These are phyloP conservation scores for Sebastes aleutianus DNA, from an alignment of 2,797 vertebrate genomes.

Conservation along the genomic window DNA sequence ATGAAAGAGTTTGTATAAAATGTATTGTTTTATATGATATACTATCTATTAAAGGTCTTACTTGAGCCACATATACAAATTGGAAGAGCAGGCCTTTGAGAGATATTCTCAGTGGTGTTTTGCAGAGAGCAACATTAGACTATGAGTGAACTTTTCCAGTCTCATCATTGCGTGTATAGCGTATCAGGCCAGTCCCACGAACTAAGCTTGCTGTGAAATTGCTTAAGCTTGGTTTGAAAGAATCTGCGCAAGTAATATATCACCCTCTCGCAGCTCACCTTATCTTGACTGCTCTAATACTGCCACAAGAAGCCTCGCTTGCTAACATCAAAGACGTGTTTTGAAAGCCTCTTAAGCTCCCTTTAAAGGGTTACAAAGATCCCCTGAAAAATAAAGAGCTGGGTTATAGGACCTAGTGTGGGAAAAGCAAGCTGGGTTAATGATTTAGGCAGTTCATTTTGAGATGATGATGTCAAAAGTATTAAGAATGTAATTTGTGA, in stretches of 20 bases:
- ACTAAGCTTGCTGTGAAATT: conserved; percentile 80
- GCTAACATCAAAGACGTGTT: conserved; percentile 80
- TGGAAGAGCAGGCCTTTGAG: background rate
- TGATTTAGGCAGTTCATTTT: conserved; percentile 46
- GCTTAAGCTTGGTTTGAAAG: conserved; percentile 76
- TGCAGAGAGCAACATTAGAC: conserved; percentile 29
- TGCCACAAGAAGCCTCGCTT: conserved; percentile 73
- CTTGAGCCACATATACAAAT: background rate
- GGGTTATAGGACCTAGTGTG: conserved; percentile 64
- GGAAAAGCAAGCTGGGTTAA: conserved; percentile 67
- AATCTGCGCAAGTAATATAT: conserved; percentile 79
- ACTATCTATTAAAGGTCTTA: background rate
- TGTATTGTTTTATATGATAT: background rate
- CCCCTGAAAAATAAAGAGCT: conserved; percentile 64
- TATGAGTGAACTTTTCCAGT: conserved; percentile 34
- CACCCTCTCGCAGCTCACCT: conserved; percentile 75
- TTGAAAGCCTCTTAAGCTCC: conserved; percentile 78
- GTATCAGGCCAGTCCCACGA: conserved; percentile 46
- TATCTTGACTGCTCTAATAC: conserved; percentile 75
- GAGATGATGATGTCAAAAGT: conserved; percentile 36
- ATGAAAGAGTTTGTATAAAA: conserved; percentile 18
- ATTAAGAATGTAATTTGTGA: conserved; percentile 2
- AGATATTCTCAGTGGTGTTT: conserved; percentile 19
- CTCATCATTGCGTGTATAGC: conserved; percentile 53
- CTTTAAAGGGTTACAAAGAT: conserved; percentile 76